A percentile compares a stretch with the other conserved stretches of the same genome.
Evolutionary conservation across 1,140 invertebrate species (phyloP).

Genomic region (Cherax quadricarinatus): DNA sequence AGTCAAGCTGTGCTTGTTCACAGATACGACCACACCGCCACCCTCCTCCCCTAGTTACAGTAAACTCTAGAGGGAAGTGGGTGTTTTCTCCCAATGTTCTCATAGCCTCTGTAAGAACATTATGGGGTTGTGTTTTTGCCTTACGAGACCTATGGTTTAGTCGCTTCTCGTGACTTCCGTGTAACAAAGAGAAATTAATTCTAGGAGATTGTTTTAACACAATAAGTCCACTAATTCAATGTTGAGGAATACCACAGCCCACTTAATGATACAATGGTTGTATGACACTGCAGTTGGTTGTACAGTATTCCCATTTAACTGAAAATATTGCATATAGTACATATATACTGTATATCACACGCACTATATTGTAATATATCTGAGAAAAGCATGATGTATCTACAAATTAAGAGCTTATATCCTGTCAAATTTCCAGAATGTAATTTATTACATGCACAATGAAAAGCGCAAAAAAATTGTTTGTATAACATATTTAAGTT

Average conservation of each 20-base stretch:
- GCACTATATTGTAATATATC: conserved; percentile 52
- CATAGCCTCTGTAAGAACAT: conserved; percentile 33
- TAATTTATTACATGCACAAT: conserved; percentile 52
- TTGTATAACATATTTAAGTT: conserved; percentile 23
- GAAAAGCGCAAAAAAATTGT: conserved; percentile 39
- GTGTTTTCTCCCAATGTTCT: conserved; percentile 33
- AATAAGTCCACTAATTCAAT: conserved; percentile 4
- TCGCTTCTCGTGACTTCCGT: conserved; percentile 22
- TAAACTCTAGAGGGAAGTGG: not conserved
- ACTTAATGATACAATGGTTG: conserved; percentile 37
- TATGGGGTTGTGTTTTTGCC: conserved; percentile 36
- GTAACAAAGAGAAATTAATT: conserved; percentile 5
- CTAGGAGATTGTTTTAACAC: not conserved
- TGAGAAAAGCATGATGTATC: conserved; percentile 41
- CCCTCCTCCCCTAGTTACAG: conserved; percentile 19
- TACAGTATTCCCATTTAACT: conserved; percentile 42
- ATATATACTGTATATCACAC: conserved; percentile 17
- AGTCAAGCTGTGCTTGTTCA: conserved; percentile 46
- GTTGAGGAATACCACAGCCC: conserved; percentile 27
- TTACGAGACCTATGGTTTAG: conserved; percentile 40
- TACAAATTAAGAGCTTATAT: conserved; percentile 47
- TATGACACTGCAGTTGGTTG: conserved; percentile 48
- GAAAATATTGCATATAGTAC: conserved; percentile 29
- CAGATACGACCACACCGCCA: conserved; percentile 2
- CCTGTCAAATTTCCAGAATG: conserved; percentile 29